Percentiles rank a stretch among this genome's conserved stretches.
Conservation (phyloP, 2,797 vertebrate species). For the Darevskia nairensis region DNA sequence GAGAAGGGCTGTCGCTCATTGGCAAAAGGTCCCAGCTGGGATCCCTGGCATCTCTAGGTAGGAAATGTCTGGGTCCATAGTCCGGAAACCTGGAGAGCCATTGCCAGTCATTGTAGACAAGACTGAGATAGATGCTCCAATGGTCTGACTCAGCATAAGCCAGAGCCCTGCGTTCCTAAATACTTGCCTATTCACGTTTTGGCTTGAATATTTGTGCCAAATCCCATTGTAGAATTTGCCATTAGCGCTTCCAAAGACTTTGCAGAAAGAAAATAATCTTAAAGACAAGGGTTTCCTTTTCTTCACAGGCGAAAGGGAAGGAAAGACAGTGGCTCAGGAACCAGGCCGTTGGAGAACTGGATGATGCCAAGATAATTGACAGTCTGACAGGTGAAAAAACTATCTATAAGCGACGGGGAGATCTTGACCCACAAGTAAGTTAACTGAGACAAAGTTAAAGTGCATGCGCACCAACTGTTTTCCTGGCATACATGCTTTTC, state of each 20-base stretch:
- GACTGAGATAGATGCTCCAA: too few species aligned
- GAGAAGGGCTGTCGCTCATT: too few species aligned
- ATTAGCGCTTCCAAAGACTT: rapidly evolving
- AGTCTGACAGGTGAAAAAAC: conserved; percentile 95
- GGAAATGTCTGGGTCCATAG: too few species aligned
- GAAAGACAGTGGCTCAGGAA: conserved; percentile 97
- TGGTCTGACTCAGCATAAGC: too few species aligned
- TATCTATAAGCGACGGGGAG: conserved; percentile 94
- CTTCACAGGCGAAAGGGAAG: conserved; percentile 93
- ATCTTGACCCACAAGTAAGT: conserved; percentile 93
- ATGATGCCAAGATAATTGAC: conserved; percentile 97
- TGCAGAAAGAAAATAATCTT: neutral
- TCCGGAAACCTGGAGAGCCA: too few species aligned
- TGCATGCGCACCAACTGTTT: neutral
- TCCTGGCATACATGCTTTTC: neutral
- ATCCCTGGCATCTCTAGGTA: too few species aligned
- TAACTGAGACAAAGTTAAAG: neutral
- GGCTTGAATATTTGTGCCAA: conserved; percentile 28
- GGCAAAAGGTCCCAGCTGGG: too few species aligned
- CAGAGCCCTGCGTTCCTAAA: neutral
- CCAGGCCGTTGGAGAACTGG: conserved; percentile 93
- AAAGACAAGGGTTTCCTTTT: neutral
- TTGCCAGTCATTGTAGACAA: too few species aligned
- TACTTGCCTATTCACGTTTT: neutral
- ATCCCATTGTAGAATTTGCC: conserved; percentile 15